Percentiles rank a stretch among this genome's conserved stretches.
Conservation (phyloP, 2,113 vertebrate species). For the Capricornis sumatraensis region DNA sequence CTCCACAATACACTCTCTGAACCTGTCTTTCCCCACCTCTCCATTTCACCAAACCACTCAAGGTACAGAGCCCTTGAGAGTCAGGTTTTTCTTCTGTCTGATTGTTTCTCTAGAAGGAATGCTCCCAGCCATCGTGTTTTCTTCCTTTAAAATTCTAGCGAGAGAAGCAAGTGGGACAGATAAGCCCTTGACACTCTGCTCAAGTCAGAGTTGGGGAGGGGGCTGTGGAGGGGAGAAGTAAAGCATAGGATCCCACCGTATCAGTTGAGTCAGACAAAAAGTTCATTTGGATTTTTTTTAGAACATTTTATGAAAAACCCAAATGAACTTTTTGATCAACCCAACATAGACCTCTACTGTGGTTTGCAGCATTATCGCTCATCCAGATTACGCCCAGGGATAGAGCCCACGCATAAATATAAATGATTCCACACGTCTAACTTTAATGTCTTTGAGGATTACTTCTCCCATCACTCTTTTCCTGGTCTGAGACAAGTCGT, state of each 20-base stretch:
- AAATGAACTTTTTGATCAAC: not conserved
- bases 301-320: not conserved
- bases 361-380: not conserved
- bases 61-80: not conserved
- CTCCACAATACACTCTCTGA: rapidly evolving
- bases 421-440: not conserved
- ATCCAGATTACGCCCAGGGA: not conserved
- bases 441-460: not conserved
- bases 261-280: not conserved
- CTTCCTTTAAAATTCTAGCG: not conserved
- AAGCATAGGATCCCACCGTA: rapidly evolving
- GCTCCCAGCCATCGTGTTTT: not conserved
- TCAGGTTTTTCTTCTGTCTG: not conserved
- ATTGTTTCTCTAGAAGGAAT: not conserved
- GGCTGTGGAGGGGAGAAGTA: no score
- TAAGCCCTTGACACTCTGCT: not conserved
- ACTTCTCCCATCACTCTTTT: not conserved
- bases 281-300: not conserved
- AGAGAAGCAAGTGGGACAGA: not conserved
- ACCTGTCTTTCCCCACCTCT: not conserved
- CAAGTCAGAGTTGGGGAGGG: not conserved
- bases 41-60: not conserved
- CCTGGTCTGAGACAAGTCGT: not conserved
- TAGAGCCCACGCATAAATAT: not conserved
- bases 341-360: no score